Base-by-base conservation (phyloP, 1,140 invertebrate species). In the Drosophila kurseongensis region DNA sequence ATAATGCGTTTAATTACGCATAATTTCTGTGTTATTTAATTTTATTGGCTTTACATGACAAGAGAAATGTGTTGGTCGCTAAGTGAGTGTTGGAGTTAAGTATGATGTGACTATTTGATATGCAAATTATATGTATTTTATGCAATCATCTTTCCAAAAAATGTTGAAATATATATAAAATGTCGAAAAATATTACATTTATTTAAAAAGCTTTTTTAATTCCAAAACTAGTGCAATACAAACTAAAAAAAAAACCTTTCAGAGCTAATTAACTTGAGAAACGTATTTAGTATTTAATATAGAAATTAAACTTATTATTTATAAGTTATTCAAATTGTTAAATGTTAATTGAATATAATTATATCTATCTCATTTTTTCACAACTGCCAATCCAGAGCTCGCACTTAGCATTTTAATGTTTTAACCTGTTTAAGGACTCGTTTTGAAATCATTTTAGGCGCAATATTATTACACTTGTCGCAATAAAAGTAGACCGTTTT, bases 1-100 rank as follows among this genome's bases (percentile, higher is more conserved):
- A 85, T 85, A 73, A 72, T 73, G 51, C 68, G 50, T 78, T 85
- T 86, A 86, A 86, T 78, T 85, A 78, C 52, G 74, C 67, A 78
- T 77, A 50, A 62, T 57, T 75, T 55, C 29, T 40, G 42, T 52
- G 68, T 79, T 61, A 51, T 86, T 80, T 77, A 65, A 62, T 73
- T 74, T 81, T 73, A 77, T 73, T 61, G 61, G 66, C 45, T 71
- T 86, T 56, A 74, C 77, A 85, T 80, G 81, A 80, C 60, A 57
- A 66, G 47, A 35, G 57, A 44, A 66, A 54, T 44, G 35, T 36
- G 63, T 42, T 47, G 52, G 27, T 14, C 13, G 41, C 47, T 63
- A 80, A 80, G 71, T 75, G 47, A 54, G 73, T 59, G 48, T 63
- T 27, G 40, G 35, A 32, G 40, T 12, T 16, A 61, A 62, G 48